Base-by-base conservation (phyloP, 2,797 vertebrate species). In the Trematomus bernacchii region DNA sequence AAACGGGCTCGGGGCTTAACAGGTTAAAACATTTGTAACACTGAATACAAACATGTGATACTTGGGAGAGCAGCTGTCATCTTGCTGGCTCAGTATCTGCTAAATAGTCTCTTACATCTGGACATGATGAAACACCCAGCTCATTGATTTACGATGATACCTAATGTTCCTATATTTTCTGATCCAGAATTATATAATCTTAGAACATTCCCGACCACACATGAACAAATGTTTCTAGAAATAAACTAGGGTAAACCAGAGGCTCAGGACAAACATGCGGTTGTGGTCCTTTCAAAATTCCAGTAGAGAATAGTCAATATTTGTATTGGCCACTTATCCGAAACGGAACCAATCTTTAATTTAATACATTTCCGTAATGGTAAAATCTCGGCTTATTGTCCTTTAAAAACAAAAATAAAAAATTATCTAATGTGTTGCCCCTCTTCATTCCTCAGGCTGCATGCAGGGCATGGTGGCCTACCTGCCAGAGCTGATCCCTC, bases 401-500 rank as follows among this genome's bases (percentile, higher is more conserved):
- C 23, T 37, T 58, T 50, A 5, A 27, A 27, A 27, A 27, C 27
- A 4, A 4, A 27, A 27, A 27, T 27, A 27, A 27, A 27, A 27
- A 27, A 27, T 1, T 1, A 27, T 27, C 27, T 27, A 37, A 37
- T 37, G 33, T 61, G 2, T 16, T 14, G 1, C 16, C 42, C 3
- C 0, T 54, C 12, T 40, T 19, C 6, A 0, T 40, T 8, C 16
- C 19, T 21, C 83, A 98, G 97, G 97, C 71, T 98, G 97, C 81
- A 98, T 97, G 96, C 97, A 98, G 91, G 97, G 96, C 48, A 99
- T 98, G 97, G 95, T 98, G 2, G 96, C 95, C 5, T 98, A 97
- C 89, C 93, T 99, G 57, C 97, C 97, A 0, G 97, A 98, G 93
- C 93, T 99, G 66, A 96, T 99, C 83, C 97, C 97, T 0, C 97